A percentile compares a stretch with the other conserved stretches of the same genome.
These are phyloP conservation scores for Phalacrocorax carbo DNA, from an alignment of 2,113 vertebrate genomes.

Conservation along the genomic window DNA sequence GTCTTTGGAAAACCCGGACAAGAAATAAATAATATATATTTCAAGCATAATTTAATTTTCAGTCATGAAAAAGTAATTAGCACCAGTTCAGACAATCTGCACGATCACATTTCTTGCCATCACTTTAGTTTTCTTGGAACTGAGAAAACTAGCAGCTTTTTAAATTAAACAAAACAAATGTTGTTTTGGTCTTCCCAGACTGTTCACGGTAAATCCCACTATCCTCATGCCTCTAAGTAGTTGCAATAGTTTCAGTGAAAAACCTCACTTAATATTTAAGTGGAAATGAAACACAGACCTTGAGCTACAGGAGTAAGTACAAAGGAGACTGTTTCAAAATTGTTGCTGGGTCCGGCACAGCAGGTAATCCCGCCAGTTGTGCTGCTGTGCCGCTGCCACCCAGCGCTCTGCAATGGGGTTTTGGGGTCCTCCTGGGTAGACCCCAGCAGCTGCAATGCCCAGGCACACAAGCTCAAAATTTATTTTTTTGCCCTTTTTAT, in stretches of 20 bases:
- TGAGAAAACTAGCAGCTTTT: conserved; percentile 57
- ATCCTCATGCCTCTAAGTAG: not conserved
- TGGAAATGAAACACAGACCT: not conserved
- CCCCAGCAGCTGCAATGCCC: not conserved
- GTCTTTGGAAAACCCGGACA: not conserved
- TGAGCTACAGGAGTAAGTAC: not conserved
- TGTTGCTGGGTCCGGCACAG: not conserved
- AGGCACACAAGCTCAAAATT: not conserved
- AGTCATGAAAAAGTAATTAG: conserved; percentile 56
- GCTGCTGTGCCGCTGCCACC: not conserved
- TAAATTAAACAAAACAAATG: conserved; percentile 58
- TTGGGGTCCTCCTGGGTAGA: not conserved
- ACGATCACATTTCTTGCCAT: conserved; percentile 37
- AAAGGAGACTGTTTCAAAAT: not conserved
- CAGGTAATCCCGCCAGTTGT: not conserved
- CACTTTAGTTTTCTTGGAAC: conserved; percentile 41
- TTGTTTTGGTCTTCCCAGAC: conserved; percentile 34
- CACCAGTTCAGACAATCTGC: conserved; percentile 56
- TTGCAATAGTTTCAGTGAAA: not conserved
- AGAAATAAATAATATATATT: conserved; percentile 40
- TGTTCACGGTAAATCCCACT: not conserved
- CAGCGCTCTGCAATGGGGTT: accelerated
- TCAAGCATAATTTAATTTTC: conserved; percentile 54
- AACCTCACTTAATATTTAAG: not conserved
- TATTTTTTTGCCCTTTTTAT: not conserved